phyloP scores from a whole-genome alignment of 2,888 invertebrate genomes.

The Galerucella pusilla region DNA sequence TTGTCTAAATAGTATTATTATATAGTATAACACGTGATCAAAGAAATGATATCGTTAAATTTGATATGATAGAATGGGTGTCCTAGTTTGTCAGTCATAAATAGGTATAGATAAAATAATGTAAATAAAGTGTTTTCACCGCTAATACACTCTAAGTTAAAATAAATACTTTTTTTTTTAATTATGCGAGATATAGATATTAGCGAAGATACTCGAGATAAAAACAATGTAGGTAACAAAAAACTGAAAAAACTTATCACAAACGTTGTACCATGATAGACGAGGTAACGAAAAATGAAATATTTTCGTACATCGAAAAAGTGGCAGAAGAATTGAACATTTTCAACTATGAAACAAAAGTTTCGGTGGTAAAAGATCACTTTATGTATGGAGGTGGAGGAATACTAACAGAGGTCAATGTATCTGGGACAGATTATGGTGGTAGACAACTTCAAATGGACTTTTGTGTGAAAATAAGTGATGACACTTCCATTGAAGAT shows the following conservation, averaged over 20 bases:
- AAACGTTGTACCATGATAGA: conserved; percentile 23
- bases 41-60: too few species aligned
- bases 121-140: neutral
- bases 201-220: neutral
- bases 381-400: neutral
- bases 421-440: conserved; percentile 16
- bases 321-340: conserved; percentile 31
- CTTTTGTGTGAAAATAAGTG: conserved; percentile 22
- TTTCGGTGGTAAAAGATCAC: neutral
- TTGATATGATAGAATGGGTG: neutral
- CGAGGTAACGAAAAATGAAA: conserved; percentile 28
- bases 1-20: too few species aligned
- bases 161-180: neutral
- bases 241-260: neutral
- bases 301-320: conserved; percentile 29
- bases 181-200: neutral
- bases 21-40: too few species aligned
- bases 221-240: neutral
- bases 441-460: conserved; percentile 15
- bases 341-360: conserved; percentile 20
- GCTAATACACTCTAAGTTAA: neutral
- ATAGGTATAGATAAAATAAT: conserved; percentile 2
- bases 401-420: neutral
- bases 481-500: conserved; percentile 7
- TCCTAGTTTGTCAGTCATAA: conserved; percentile 1